Base-by-base conservation (phyloP, 2,888 invertebrate species). In the Dasysyrphus tricinctus region DNA sequence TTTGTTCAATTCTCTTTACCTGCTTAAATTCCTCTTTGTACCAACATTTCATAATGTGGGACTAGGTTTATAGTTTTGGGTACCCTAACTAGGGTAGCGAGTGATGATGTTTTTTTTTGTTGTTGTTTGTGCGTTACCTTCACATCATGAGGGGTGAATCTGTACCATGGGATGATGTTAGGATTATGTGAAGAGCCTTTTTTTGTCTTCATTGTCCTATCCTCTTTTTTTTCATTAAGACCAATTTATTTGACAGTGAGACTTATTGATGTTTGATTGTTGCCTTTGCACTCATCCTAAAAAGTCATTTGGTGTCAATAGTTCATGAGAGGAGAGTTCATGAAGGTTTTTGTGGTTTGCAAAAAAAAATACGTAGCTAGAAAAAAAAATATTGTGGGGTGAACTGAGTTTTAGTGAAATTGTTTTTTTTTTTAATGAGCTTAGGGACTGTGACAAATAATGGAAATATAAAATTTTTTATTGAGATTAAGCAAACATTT, bases 251-350 rank as follows among this genome's bases (percentile, higher is more conserved):
- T 78, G 78, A 77, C 85, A 81, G 73, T 67, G 57, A 80, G 77
- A 86, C 86, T 82, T 86, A 86, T 86, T 86, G 86, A 86, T 86
- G 78, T 82, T 82, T 86, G 86, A 82, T 82, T 86, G 86, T 86
- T 86, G 86, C 54, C 57, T 63, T 47, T 65, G 82, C 70, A 78
- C 78, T 86, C 75, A 86, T 86, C 82, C 86, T 19, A 61, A 72
- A 82, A 81, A 82, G 85, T 74, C 81, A 85, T 80, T 78, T 47
- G 70, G 57, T 82, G 86, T 86, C 86, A 86, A 86, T 86, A 86
- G 86, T 47, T 86, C 72, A 51, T 72, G 47, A 49, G 19, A 70
- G 54, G 63, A 39, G 63, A 57, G 69, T 86, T 79, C 16, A 75
- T 79, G 70, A 79, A 79, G 78, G 78, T 61, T 44, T 59, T 59